Evolutionary conservation across 2,888 invertebrate genomes (phyloP).

Genomic region (Sepiola atlantica): DNA sequence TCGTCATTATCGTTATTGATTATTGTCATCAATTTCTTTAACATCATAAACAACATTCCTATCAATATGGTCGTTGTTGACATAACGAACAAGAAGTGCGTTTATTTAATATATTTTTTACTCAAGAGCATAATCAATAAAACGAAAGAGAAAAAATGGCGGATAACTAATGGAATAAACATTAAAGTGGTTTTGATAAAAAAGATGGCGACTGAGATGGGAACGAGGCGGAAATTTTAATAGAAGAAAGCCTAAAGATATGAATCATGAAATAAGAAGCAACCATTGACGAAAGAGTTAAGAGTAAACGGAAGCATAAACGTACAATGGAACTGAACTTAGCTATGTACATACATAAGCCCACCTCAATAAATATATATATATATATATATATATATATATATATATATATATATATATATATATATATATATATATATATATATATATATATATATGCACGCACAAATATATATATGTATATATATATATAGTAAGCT

Average conservation of each 20-base stretch:
- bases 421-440: not conserved
- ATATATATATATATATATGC: not conserved
- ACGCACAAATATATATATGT: not conserved
- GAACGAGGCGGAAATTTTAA: not conserved
- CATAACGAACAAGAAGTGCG: not conserved
- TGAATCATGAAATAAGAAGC: not conserved
- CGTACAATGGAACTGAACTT: not conserved
- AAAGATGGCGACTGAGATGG: not conserved
- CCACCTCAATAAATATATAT: not conserved
- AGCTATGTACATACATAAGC: not conserved
- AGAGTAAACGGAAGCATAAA: not conserved
- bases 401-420: not conserved
- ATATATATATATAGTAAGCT: constrained; percentile 2
- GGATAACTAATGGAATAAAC: not conserved
- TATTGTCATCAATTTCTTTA: not conserved
- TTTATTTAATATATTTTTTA: not conserved
- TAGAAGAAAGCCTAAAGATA: constrained; percentile 18
- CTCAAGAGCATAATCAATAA: not conserved
- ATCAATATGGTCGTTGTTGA: not conserved
- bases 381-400: not conserved
- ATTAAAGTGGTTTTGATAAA: not conserved
- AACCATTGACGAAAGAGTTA: not conserved
- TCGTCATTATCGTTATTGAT: no score
- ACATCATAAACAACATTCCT: not conserved
- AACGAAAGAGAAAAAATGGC: not conserved